These are phyloP conservation scores for Calidris pugnax DNA, from an alignment of 2,113 vertebrate genomes.

Conservation along the genomic window DNA sequence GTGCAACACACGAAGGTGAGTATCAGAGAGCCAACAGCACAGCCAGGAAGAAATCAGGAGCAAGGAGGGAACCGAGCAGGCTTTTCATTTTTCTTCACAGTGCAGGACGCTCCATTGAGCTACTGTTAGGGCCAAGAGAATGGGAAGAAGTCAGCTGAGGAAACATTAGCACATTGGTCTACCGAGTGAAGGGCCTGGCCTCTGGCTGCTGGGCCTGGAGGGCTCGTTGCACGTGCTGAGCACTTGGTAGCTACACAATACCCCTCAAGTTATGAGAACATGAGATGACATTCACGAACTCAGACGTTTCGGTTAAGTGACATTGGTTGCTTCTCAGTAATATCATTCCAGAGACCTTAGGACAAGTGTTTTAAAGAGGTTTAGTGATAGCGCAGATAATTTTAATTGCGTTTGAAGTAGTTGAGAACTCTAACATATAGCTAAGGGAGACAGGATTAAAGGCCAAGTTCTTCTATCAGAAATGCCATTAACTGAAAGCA, in stretches of 20 bases:
- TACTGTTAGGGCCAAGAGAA: not conserved
- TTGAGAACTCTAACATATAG: not conserved
- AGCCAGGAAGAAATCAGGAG: not conserved
- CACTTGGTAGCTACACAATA: not conserved
- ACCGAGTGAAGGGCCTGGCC: rapidly evolving
- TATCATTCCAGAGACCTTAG: not conserved
- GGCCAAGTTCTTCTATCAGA: constrained; percentile 24
- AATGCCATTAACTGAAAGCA: constrained; percentile 24
- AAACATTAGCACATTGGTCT: not conserved
- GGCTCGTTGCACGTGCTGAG: not conserved
- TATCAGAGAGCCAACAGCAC: not conserved
- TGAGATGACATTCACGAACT: not conserved
- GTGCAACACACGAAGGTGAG: not conserved
- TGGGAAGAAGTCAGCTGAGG: not conserved
- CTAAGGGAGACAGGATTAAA: constrained; percentile 43
- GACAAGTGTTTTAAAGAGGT: constrained; percentile 13
- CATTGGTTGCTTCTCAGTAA: not conserved
- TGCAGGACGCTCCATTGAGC: not conserved
- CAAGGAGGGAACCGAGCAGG: not conserved
- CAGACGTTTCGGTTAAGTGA: not conserved
- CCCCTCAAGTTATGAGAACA: not conserved
- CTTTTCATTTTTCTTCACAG: not conserved
- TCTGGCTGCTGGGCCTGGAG: not conserved
- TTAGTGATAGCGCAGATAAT: constrained; percentile 24
- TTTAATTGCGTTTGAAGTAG: constrained; percentile 5